A percentile compares a stretch with the other conserved stretches of the same genome.
phyloP scores from a whole-genome alignment of 2,113 vertebrate species.

The Heterotis niloticus region DNA sequence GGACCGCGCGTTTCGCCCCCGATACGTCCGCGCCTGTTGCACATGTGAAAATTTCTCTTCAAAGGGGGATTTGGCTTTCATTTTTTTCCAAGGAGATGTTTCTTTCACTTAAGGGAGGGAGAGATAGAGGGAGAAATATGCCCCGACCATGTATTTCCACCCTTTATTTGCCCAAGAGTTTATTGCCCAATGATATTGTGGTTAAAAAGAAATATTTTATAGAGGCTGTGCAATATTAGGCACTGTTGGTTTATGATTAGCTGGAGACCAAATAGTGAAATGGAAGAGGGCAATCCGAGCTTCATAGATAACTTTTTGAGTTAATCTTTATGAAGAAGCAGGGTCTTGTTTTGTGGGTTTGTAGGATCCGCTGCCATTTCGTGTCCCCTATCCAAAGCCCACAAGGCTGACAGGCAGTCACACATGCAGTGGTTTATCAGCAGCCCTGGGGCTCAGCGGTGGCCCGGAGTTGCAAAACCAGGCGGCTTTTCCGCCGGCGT shows the following conservation, averaged over 20 bases:
- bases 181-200: conserved; percentile 40
- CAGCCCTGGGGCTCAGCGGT: neutral
- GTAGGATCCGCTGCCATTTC: conserved; percentile 6
- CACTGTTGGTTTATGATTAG: conserved; percentile 54
- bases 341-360: conserved; percentile 12
- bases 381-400: conserved; percentile 19
- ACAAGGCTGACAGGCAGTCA: conserved; percentile 11
- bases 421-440: neutral
- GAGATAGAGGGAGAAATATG: neutral
- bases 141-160: neutral
- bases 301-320: conserved; percentile 40
- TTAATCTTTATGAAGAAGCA: conserved; percentile 45
- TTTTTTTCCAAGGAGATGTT: too few species aligned
- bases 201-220: conserved; percentile 45
- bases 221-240: conserved; percentile 46
- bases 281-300: conserved; percentile 35
- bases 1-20: too few species aligned
- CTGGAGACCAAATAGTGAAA: conserved; percentile 41
- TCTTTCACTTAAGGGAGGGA: neutral
- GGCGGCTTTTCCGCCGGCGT: neutral
- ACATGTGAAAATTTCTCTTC: too few species aligned
- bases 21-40: too few species aligned
- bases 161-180: conserved; percentile 36
- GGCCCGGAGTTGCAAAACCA: neutral
- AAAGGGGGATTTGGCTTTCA: too few species aligned